Evolutionary conservation across 2,113 vertebrate species (phyloP).

Genomic region (Labrus mixtus): DNA sequence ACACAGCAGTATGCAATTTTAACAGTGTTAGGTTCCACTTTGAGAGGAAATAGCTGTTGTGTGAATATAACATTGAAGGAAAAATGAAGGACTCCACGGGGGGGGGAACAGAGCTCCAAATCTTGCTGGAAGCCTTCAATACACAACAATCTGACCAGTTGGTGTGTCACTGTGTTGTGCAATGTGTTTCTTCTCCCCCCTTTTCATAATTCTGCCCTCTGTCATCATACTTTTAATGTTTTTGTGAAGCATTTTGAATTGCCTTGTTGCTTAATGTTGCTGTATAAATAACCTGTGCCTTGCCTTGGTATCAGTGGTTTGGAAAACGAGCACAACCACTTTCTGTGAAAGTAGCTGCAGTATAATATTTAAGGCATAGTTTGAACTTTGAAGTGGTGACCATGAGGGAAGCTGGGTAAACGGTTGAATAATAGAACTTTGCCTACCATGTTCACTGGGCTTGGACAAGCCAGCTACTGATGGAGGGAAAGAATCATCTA

Average conservation of each 20-base stretch:
- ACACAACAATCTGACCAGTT: slow-evolving; percentile 39
- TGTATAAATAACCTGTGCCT: slow-evolving; percentile 36
- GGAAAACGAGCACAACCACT: slow-evolving; percentile 6
- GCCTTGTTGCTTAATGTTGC: no score
- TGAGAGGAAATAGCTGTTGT: no score
- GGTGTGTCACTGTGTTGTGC: no score
- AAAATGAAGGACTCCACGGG: slow-evolving; percentile 20
- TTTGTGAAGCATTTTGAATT: no score
- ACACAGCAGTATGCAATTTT: no score
- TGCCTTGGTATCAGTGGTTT: slow-evolving; percentile 24
- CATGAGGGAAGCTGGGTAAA: slow-evolving; percentile 31
- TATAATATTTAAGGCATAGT: slow-evolving; percentile 25
- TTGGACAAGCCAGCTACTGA: slow-evolving; percentile 36
- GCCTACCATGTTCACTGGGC: slow-evolving; percentile 20
- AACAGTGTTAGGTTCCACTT: no score
- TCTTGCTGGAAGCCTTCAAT: slow-evolving; percentile 17
- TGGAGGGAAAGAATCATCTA: slow-evolving; percentile 27
- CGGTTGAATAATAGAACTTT: slow-evolving; percentile 74
- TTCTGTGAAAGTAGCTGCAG: slow-evolving; percentile 17
- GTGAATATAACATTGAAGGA: neutral
- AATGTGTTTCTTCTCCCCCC: no score
- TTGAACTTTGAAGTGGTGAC: slow-evolving; percentile 49
- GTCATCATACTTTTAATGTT: no score
- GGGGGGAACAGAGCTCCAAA: slow-evolving; percentile 5
- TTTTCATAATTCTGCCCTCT: no score